Base-by-base conservation (phyloP, 2,888 invertebrate genomes). In the Heliconius hortense region DNA sequence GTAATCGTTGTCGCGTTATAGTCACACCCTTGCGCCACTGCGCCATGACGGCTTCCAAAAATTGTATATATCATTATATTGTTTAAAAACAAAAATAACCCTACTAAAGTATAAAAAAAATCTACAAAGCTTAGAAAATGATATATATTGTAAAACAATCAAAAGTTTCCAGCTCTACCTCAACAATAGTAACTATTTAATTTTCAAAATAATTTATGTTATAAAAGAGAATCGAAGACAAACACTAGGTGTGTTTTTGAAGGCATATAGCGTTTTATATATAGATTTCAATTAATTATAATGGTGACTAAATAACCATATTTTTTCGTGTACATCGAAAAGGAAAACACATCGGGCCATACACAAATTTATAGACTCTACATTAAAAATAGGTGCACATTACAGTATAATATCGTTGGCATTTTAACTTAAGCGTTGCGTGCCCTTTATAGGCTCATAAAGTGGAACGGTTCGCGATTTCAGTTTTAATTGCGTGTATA, bases 371-470 rank as follows among this genome's bases (percentile, higher is more conserved):
- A 79, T 76, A 74, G 73, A 73, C 63, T 74, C 74, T 72, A 76
- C 78, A 68, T 77, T 76, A 76, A 72, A 71, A 77, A 77, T 79
- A 79, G 74, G 73, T 70, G 66, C 79, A 80, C 79, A 82, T 77
- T 81, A 78, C 78, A 76, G 80, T 76, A 81, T 79, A 82, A 79
- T 80, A 81, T 81, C 75, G 81, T 76, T 78, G 80, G 81, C 81
- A 81, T 81, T 82, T n/a, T 80, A 79, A 78, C 79, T 81, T 80
- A 82, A 82, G 79, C 84, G 81, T 85, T 84, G 86, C 87, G 86
- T 88, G 86, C 84, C 82, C 82, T 88, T 88, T 88, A 88, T 86
- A 80, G 81, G 83, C 77, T 84, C 79, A 85, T 88, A 86, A 87
- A 87, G 81, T 80, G 80, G 80, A 82, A 83, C 82, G 82, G 83